These are phyloP conservation scores for Piaya cayana DNA, from an alignment of 2,113 vertebrate genomes.

Conservation along the genomic window DNA sequence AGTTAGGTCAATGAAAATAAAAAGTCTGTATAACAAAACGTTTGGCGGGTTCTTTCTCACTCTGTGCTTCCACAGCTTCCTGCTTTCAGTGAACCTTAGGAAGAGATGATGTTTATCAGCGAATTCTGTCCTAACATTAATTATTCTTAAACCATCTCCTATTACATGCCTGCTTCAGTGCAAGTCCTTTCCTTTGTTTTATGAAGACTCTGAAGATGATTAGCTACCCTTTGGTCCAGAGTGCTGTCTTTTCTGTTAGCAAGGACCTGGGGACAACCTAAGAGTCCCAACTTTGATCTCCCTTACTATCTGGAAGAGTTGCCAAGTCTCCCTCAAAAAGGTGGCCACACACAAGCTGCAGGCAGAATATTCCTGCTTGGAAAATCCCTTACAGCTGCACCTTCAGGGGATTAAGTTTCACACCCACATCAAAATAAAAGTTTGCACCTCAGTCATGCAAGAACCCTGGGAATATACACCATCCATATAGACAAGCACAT, in stretches of 20 bases:
- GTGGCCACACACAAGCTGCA: fast-evolving
- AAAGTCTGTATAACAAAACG: background rate
- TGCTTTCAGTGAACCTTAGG: background rate
- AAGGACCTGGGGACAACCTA: background rate
- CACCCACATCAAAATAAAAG: background rate
- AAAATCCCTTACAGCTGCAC: background rate
- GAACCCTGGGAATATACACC: background rate
- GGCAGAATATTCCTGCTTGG: background rate
- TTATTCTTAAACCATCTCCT: background rate
- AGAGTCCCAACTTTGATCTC: background rate
- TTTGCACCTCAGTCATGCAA: background rate
- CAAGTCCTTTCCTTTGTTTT: background rate
- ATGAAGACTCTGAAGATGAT: background rate
- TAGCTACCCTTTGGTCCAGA: background rate
- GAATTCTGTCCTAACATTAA: background rate
- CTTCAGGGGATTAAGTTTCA: background rate
- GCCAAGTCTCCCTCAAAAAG: background rate
- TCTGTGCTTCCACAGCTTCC: background rate
- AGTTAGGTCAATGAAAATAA: background rate
- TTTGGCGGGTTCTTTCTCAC: background rate
- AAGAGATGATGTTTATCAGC: background rate
- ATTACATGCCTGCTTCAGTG: fast-evolving
- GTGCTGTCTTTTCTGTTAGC: background rate
- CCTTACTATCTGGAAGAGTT: background rate
- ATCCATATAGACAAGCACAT: fast-evolving